A percentile compares a stretch with the other conserved stretches of the same genome.
phyloP scores from a whole-genome alignment of 2,797 vertebrate genomes.

The Ctenochaetus hawaiiensis region DNA sequence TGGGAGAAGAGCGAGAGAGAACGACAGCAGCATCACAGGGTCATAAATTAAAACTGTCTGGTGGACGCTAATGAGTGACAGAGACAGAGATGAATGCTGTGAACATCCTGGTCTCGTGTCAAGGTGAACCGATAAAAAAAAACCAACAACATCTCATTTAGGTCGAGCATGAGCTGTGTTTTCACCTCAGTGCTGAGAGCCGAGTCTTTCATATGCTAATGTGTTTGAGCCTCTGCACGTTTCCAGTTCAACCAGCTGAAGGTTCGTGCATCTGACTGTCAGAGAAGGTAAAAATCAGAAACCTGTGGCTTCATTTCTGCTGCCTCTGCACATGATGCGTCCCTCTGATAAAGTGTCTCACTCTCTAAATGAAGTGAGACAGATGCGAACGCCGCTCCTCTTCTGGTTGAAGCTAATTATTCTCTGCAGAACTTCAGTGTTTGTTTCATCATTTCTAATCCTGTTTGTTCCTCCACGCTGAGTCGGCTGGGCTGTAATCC shows the following conservation, averaged over 20 bases:
- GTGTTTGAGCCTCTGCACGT: slow-evolving; percentile 5
- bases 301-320: background rate
- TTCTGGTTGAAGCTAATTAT: slow-evolving; percentile 5
- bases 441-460: slow-evolving; percentile 50
- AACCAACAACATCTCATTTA: slow-evolving; percentile 20
- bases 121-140: slow-evolving; percentile 21
- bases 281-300: background rate
- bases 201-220: slow-evolving; percentile 40
- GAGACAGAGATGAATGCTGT: slow-evolving; percentile 42
- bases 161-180: background rate
- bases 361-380: background rate
- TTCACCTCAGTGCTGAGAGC: slow-evolving; percentile 24
- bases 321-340: background rate
- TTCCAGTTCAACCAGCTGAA: slow-evolving; percentile 40
- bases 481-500: slow-evolving; percentile 56
- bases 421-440: slow-evolving; percentile 18
- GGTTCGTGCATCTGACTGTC: background rate
- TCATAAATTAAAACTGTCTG: slow-evolving; percentile 33
- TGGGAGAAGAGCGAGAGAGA: background rate
- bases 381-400: background rate
- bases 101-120: slow-evolving; percentile 22
- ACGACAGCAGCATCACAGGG: slow-evolving; percentile 4
- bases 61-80: slow-evolving; percentile 18
- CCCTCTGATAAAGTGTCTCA: background rate
- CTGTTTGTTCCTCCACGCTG: slow-evolving; percentile 60